These are phyloP conservation scores for Theretra japonica DNA, from an alignment of 2,888 invertebrate genomes.

Conservation along the genomic window DNA sequence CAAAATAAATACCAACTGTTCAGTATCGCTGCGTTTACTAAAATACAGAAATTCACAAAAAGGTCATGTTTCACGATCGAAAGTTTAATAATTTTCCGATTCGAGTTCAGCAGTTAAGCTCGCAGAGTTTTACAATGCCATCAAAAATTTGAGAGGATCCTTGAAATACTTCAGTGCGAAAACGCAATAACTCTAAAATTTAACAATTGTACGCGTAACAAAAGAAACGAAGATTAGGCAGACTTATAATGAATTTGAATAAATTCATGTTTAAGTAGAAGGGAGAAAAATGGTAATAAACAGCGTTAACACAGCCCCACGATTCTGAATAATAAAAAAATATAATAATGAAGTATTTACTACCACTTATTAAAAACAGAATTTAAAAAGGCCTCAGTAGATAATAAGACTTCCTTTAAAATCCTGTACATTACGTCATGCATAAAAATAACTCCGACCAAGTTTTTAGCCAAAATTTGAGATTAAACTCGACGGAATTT, in stretches of 20 bases:
- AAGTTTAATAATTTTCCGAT: not conserved
- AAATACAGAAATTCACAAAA: not conserved
- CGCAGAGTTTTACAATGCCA: not conserved
- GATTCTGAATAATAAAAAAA: no score
- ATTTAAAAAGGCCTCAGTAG: no score
- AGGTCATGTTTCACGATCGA: not conserved
- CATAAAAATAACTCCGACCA: no score
- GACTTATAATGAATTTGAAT: constrained; percentile 6
- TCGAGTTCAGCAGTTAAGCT: not conserved
- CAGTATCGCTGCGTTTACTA: no score
- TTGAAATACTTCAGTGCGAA: constrained; percentile 8
- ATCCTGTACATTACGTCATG: no score
- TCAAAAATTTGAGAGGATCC: constrained; percentile 9
- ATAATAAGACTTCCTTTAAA: no score
- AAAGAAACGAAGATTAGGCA: constrained; percentile 27
- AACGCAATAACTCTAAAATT: constrained; percentile 24
- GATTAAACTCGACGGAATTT: no score
- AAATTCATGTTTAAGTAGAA: not conserved
- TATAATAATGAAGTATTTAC: no score
- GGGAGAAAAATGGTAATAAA: not conserved
- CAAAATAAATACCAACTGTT: no score
- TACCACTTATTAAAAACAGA: no score
- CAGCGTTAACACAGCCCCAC: not conserved
- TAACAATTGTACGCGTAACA: constrained; percentile 24
- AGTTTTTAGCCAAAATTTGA: no score